These are phyloP conservation scores for Lycia hirtaria DNA, from an alignment of 2,888 invertebrate genomes.

Conservation along the genomic window DNA sequence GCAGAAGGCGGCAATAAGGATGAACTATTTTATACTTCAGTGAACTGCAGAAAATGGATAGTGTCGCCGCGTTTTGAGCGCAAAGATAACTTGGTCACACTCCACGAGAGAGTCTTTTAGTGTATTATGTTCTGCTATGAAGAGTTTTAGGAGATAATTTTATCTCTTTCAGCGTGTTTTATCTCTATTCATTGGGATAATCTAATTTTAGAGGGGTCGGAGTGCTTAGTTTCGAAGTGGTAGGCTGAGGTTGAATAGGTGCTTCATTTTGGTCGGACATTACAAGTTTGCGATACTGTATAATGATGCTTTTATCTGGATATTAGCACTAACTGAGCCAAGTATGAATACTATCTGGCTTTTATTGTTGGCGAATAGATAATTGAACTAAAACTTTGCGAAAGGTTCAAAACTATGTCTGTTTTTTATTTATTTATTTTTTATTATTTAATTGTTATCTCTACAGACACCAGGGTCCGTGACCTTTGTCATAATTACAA, in stretches of 20 bases:
- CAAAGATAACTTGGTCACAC: not conserved
- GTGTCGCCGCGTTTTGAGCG: not conserved
- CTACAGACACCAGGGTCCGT: no score
- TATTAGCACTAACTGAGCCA: not conserved
- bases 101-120: not conserved
- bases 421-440: no score
- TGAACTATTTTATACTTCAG: not conserved
- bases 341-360: not conserved
- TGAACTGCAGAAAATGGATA: not conserved
- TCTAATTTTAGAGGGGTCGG: slow-evolving; percentile 22
- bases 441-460: no score
- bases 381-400: not conserved
- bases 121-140: slow-evolving; percentile 21
- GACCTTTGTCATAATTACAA: no score
- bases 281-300: slow-evolving; percentile 2
- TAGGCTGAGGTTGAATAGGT: slow-evolving; percentile 14
- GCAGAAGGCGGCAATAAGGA: not conserved
- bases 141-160: slow-evolving; percentile 23
- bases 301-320: not conserved
- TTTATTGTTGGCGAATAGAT: not conserved
- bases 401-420: no score
- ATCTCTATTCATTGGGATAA: slow-evolving; percentile 23
- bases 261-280: not conserved
- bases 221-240: slow-evolving; percentile 17
- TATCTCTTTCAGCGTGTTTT: slow-evolving; percentile 26